phyloP scores from a whole-genome alignment of 1,140 invertebrate species.

The Rhynchophorus ferrugineus region DNA sequence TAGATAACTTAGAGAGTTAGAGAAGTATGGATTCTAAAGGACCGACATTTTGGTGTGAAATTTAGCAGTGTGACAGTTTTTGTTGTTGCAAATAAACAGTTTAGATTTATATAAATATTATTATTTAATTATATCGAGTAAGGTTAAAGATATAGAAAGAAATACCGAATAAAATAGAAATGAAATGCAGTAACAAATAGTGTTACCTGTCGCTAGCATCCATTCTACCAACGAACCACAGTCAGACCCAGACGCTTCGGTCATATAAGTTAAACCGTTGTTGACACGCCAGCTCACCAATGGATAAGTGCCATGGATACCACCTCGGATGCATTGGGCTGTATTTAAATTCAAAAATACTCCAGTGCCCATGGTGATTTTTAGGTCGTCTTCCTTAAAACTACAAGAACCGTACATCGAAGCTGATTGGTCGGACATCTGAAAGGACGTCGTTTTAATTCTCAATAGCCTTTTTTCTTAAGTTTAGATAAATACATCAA shows the following conservation, averaged over 20 bases:
- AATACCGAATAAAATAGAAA: no score
- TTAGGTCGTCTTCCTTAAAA: slow-evolving; percentile 73
- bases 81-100: no score
- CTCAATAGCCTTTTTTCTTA: background rate
- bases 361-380: slow-evolving; percentile 91
- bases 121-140: no score
- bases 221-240: slow-evolving; percentile 83
- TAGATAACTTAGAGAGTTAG: no score
- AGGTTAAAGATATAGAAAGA: no score
- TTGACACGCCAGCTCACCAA: slow-evolving; percentile 83
- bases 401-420: slow-evolving; percentile 89
- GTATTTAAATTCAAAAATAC: slow-evolving; percentile 89
- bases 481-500: background rate
- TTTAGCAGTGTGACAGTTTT: no score
- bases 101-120: no score
- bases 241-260: slow-evolving; percentile 80
- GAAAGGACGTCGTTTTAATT: slow-evolving; percentile 14
- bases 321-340: slow-evolving; percentile 66
- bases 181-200: no score
- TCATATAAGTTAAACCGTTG: slow-evolving; percentile 60
- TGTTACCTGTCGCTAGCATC: slow-evolving; percentile 70
- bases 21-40: no score
- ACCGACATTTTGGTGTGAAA: no score
- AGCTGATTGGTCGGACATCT: slow-evolving; percentile 73
- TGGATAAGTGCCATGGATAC: slow-evolving; percentile 77